Evolutionary conservation across 2,113 vertebrate genomes (phyloP).

Genomic region (Sciurus niger): DNA sequence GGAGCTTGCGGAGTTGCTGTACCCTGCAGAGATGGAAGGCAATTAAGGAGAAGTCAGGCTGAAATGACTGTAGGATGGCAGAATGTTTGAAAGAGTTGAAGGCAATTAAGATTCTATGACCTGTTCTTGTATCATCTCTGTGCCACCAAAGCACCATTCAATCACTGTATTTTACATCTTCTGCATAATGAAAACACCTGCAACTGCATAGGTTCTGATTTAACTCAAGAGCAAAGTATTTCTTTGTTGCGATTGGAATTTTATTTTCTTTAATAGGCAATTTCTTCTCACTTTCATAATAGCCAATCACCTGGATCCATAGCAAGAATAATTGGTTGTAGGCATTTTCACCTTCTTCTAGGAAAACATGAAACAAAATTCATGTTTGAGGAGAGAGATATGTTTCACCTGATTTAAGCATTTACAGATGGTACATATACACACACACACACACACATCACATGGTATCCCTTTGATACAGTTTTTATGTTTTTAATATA

Average conservation of each 20-base stretch:
- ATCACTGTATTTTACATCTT: slow-evolving; percentile 57
- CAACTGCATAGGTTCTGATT: slow-evolving; percentile 18
- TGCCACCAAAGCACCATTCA: slow-evolving; percentile 32
- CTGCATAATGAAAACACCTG: slow-evolving; percentile 73
- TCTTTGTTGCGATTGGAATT: slow-evolving; percentile 54
- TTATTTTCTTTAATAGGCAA: slow-evolving; percentile 49
- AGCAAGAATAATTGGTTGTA: neutral
- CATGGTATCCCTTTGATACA: neutral
- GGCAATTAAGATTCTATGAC: slow-evolving; percentile 75
- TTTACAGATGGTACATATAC: neutral
- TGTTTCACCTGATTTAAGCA: neutral
- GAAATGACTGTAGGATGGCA: slow-evolving; percentile 51
- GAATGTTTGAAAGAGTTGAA: slow-evolving; percentile 51
- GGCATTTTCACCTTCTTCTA: neutral
- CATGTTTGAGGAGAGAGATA: neutral
- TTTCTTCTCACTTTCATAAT: neutral
- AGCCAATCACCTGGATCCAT: neutral
- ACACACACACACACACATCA: neutral
- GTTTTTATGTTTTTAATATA: neutral
- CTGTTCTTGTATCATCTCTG: slow-evolving; percentile 47
- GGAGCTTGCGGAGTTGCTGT: slow-evolving; percentile 18
- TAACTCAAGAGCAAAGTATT: neutral
- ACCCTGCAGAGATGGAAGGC: slow-evolving; percentile 55
- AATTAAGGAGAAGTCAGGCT: slow-evolving; percentile 69
- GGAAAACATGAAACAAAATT: slow-evolving; percentile 14